phyloP scores from a whole-genome alignment of 2,113 vertebrate species.

The Vimba vimba region DNA sequence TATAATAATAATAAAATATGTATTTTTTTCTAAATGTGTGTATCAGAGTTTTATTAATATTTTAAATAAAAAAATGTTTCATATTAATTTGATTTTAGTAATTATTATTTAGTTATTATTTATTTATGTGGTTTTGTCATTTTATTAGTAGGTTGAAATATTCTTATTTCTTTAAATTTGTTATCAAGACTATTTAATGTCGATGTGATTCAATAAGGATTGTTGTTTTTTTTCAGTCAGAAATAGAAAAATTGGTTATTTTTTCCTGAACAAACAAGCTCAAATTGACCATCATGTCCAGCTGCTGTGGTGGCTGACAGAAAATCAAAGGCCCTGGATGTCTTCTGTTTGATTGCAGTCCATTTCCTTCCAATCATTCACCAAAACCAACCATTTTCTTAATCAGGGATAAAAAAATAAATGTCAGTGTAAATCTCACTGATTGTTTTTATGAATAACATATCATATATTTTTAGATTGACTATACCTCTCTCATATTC shows the following conservation, averaged over 20 bases:
- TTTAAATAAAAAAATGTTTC: too few species aligned
- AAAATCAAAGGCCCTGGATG: background rate
- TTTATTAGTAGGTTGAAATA: too few species aligned
- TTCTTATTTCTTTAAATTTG: too few species aligned
- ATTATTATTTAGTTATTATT: too few species aligned
- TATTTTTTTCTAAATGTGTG: too few species aligned
- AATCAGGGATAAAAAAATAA: background rate
- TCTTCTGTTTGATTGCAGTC: background rate
- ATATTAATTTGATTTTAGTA: too few species aligned
- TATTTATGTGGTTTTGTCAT: too few species aligned
- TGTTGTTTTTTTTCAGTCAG: background rate
- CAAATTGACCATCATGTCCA: conserved; percentile 4
- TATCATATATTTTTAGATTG: background rate
- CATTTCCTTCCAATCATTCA: background rate
- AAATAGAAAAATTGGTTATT: background rate
- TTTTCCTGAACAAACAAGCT: background rate
- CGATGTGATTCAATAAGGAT: too few species aligned
- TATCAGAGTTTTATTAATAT: too few species aligned
- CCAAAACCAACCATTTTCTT: conserved; percentile 1
- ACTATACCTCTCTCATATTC: background rate
- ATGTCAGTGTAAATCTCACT: background rate
- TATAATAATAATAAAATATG: background rate
- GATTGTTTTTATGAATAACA: conserved; percentile 5
- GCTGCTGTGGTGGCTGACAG: background rate
- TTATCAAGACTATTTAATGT: too few species aligned